A percentile compares a stretch with the other conserved stretches of the same genome.
phyloP scores from a whole-genome alignment of 1,140 invertebrate genomes.

The Drosophila tropicalis region DNA sequence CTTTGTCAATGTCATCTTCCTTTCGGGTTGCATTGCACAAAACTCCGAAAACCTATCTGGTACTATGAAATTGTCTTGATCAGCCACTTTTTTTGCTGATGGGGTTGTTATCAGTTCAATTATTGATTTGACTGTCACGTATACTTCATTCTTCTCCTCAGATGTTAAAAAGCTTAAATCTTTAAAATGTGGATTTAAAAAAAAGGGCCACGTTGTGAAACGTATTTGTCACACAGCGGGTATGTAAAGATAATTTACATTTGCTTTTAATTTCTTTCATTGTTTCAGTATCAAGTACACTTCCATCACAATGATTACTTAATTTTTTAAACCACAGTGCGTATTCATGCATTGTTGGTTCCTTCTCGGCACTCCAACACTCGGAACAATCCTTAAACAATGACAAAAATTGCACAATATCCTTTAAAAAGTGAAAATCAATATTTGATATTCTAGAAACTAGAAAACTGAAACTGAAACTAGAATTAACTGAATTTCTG shows the following conservation, averaged over 20 bases:
- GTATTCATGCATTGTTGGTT: constrained; percentile 27
- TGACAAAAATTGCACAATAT: constrained; percentile 19
- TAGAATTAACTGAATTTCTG: constrained; percentile 13
- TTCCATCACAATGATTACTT: constrained; percentile 14
- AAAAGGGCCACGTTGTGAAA: constrained; percentile 7
- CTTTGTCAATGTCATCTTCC: constrained; percentile 3
- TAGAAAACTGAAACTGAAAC: constrained; percentile 11
- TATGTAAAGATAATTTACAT: constrained; percentile 6
- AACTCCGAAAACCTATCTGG: constrained; percentile 1
- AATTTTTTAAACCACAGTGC: constrained; percentile 24
- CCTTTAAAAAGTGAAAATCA: constrained; percentile 15
- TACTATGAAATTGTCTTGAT: constrained; percentile 1
- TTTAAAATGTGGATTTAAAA: constrained; percentile 5
- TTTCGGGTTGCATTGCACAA: neutral
- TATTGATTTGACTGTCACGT: neutral
- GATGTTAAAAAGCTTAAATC: constrained; percentile 7
- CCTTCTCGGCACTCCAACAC: constrained; percentile 10
- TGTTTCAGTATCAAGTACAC: constrained; percentile 18
- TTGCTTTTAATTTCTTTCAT: constrained; percentile 15
- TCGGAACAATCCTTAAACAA: constrained; percentile 15
- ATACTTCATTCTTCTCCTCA: constrained; percentile 6
- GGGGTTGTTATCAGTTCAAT: constrained; percentile 2
- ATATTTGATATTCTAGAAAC: constrained; percentile 14
- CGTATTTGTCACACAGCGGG: constrained; percentile 10
- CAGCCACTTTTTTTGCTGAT: constrained; percentile 9